phyloP scores from a whole-genome alignment of 2,113 vertebrate species.

The Upupa epops region DNA sequence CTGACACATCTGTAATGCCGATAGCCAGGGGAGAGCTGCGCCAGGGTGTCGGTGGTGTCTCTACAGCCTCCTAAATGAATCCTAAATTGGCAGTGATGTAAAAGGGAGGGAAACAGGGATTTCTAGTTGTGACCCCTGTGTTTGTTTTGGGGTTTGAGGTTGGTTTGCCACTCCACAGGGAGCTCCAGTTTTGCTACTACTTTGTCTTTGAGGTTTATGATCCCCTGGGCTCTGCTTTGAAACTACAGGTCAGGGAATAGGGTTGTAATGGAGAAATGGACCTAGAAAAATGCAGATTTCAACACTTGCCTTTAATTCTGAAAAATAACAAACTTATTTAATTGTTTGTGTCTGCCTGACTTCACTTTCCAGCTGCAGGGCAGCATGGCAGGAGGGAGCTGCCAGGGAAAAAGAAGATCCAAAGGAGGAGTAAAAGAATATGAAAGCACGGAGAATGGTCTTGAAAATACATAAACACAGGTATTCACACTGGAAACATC shows the following conservation, averaged over 20 bases:
- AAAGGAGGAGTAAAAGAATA: background rate
- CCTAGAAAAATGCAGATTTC: background rate
- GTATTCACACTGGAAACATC: background rate
- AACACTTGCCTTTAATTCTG: background rate
- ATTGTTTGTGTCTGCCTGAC: background rate
- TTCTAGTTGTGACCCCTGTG: background rate
- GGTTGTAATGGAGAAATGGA: background rate
- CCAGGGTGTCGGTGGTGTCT: background rate
- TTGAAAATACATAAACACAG: background rate
- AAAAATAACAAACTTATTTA: background rate
- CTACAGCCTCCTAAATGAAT: background rate
- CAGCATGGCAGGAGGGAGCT: background rate
- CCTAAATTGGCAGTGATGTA: slow-evolving; percentile 7
- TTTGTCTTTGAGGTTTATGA: background rate
- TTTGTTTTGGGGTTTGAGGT: background rate
- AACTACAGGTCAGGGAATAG: background rate
- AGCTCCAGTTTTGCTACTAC: background rate
- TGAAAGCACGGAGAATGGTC: background rate
- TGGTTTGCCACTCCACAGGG: background rate
- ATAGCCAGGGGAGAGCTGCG: background rate
- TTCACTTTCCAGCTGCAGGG: background rate
- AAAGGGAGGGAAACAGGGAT: background rate
- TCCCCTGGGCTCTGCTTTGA: background rate
- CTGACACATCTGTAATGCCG: background rate
- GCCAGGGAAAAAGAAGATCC: background rate